Evolutionary conservation across 2,888 invertebrate species (phyloP), one percentile per base, ranked within the genome.

Genomic region (Halictus ligatus): DNA sequence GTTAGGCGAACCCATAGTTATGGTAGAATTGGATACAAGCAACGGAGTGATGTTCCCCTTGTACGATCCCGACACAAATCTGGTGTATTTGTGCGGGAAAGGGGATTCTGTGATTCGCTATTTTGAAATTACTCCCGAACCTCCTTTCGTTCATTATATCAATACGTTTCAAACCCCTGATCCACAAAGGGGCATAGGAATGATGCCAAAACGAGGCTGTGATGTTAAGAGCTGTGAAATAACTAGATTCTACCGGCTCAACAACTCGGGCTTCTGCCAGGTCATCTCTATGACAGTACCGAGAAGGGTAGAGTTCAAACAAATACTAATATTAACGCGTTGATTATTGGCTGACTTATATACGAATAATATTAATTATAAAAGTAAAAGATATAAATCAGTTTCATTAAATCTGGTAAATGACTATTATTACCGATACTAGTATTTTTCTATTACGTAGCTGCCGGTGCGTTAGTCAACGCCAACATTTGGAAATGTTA

Each of bases 241-340:
- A 92, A 96, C 98, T 92, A 97, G 99, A 95, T 99, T 99, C 96
- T 99, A 98, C 96, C 97, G 99, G 92, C 96, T 99, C 84, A 99
- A 99, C 95, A 98, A 98, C 95, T 98, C 98, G 50, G 98, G 98
- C 80, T 96, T 99, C 78, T 99, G 99, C 95, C 99, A 99, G 96
- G 98, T 98, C 89, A 97, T 99, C 84, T 98, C 99, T n/a, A 99
- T 99, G 99, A 99, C 99, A 81, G 99, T 99, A 83, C 99, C 99
- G 43, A 97, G 99, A 95, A 99, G 99, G 96, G 97, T 97, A 93
- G 93, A 81, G 67, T 75, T 64, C 29, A 12, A 72, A 43, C 21
- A 43, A 21, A 15, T 64, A n/a, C 15, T 21, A 18, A 35, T 40
- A 43, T 71, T 21, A 43, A 40, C 40, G 40, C 40, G 40, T 35